Evolutionary conservation across 2,797 vertebrate species (phyloP).

Genomic region (Amblyraja radiata): DNA sequence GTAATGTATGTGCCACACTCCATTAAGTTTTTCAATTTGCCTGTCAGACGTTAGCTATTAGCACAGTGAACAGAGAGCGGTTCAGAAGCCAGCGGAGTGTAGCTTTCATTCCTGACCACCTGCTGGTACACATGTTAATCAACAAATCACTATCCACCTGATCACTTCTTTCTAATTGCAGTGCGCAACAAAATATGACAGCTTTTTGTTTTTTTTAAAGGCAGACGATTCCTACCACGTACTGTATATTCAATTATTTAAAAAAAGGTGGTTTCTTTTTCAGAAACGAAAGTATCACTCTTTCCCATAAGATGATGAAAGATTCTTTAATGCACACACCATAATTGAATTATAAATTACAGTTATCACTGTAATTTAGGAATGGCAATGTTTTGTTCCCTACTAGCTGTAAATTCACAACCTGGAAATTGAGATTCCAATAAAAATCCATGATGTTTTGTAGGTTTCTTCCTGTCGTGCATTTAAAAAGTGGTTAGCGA

Average conservation of each 20-base stretch:
- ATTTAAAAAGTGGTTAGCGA: not conserved
- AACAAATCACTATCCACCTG: not conserved
- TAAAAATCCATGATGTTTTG: not conserved
- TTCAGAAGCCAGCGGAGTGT: not conserved
- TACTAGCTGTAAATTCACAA: not conserved
- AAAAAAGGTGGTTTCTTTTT: not conserved
- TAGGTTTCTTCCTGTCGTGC: not conserved
- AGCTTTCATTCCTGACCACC: not conserved
- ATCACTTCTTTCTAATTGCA: not conserved
- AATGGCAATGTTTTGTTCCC: not conserved
- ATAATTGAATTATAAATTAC: not conserved
- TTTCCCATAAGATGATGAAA: not conserved
- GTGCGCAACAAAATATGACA: not conserved
- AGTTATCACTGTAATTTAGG: not conserved
- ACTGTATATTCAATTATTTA: not conserved
- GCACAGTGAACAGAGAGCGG: not conserved
- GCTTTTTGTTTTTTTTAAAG: not conserved
- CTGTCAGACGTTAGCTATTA: not conserved
- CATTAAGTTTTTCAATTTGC: not conserved
- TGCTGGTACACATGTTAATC: not conserved
- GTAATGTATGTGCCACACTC: not conserved
- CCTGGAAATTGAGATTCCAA: not conserved
- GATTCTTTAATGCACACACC: not conserved
- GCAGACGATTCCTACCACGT: not conserved
- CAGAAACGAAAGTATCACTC: not conserved